These are phyloP conservation scores for Clusia tigrina DNA, from an alignment of 2,888 invertebrate genomes.

Conservation along the genomic window DNA sequence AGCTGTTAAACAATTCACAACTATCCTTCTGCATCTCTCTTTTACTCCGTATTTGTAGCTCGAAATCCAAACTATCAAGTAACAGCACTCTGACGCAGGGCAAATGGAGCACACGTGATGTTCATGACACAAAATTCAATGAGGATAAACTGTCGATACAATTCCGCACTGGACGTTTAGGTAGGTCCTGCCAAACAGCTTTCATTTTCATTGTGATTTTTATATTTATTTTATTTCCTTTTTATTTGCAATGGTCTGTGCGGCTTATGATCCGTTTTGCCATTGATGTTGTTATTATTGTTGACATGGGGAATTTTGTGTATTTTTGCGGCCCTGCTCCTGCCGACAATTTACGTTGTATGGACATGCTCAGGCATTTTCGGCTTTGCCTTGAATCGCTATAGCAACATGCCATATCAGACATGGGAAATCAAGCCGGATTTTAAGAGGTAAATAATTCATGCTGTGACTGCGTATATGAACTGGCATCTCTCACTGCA, in stretches of 20 bases:
- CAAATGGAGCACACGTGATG: conserved; percentile 76
- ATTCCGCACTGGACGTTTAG: conserved; percentile 77
- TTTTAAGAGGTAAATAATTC: conserved; percentile 58
- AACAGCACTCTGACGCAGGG: conserved; percentile 53
- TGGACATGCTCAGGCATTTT: conserved; percentile 67
- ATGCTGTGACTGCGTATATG: too few species aligned
- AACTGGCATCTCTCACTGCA: too few species aligned
- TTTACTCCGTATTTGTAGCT: conserved; percentile 36
- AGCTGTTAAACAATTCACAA: too few species aligned
- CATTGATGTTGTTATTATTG: conserved; percentile 8
- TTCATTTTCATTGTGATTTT: too few species aligned
- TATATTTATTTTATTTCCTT: conserved; percentile 11
- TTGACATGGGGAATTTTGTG: too few species aligned
- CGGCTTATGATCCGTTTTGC: conserved; percentile 3
- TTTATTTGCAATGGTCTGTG: neutral
- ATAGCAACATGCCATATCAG: conserved; percentile 84
- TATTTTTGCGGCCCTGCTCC: too few species aligned
- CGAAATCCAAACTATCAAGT: conserved; percentile 41
- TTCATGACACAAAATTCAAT: conserved; percentile 83
- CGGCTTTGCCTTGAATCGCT: conserved; percentile 77
- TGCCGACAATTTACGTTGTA: too few species aligned
- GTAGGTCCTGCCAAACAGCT: too few species aligned
- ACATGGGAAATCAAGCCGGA: conserved; percentile 85
- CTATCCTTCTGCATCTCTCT: too few species aligned
- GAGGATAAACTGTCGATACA: conserved; percentile 83